These are phyloP conservation scores for Aphis craccivora DNA, from an alignment of 1,140 invertebrate genomes.

Conservation along the genomic window DNA sequence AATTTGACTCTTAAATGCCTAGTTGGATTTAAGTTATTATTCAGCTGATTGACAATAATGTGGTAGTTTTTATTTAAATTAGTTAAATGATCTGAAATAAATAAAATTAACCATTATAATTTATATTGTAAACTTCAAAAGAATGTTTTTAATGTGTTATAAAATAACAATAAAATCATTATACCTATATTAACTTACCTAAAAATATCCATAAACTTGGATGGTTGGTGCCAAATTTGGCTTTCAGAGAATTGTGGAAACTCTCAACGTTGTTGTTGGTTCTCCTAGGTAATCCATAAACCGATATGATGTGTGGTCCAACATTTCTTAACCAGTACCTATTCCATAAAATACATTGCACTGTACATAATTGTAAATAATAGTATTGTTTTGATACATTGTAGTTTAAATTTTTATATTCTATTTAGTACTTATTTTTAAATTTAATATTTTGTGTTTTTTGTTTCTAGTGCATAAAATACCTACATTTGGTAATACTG, in stretches of 20 bases:
- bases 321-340: conserved; percentile 12
- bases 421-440: neutral
- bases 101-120: neutral
- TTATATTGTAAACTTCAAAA: no score
- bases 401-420: neutral
- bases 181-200: neutral
- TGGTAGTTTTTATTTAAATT: neutral
- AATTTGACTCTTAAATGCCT: neutral
- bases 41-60: neutral
- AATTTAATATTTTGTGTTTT: neutral
- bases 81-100: neutral
- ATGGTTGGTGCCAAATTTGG: neutral
- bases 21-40: neutral
- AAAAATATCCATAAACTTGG: conserved; percentile 27
- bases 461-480: neutral
- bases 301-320: neutral
- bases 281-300: neutral
- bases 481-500: neutral
- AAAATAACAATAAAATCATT: neutral
- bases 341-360: neutral
- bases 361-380: neutral
- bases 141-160: neutral
- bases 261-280: conserved; percentile 4
- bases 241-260: neutral
- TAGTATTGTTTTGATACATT: neutral